Conservation (phyloP, 2,797 vertebrate genomes). For the Phoebastria nigripes region DNA sequence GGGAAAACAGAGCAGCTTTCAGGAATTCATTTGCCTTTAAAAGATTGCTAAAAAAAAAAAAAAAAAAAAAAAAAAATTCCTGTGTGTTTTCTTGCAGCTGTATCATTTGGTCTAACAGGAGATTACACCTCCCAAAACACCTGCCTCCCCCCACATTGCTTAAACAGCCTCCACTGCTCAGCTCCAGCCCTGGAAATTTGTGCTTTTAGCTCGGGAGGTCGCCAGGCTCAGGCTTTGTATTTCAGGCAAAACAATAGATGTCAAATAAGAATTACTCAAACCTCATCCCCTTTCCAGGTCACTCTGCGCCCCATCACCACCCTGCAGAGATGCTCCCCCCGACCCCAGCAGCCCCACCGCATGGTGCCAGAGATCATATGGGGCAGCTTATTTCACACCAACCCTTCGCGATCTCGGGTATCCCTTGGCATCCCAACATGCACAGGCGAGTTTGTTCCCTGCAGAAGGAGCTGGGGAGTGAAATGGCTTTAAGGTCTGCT, state of each 20-base stretch:
- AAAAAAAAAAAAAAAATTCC: too few relatives aligned
- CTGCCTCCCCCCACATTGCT: neutral
- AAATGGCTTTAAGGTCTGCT: neutral
- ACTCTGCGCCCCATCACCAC: neutral
- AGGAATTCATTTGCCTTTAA: neutral
- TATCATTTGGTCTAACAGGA: neutral
- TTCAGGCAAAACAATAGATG: neutral
- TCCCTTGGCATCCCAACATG: accelerated
- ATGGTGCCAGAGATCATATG: accelerated
- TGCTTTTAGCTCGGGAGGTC: neutral
- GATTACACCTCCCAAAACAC: neutral
- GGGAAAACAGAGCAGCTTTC: neutral
- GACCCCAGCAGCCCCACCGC: neutral
- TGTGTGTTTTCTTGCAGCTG: neutral
- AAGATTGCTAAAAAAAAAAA: neutral
- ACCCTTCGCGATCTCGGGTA: accelerated
- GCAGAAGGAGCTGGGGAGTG: neutral
- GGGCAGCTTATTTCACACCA: neutral
- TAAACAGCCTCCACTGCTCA: neutral
- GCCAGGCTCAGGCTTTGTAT: neutral
- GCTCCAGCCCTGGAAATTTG: neutral
- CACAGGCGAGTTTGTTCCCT: neutral
- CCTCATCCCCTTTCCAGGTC: neutral
- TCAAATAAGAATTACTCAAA: neutral
- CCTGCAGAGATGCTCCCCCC: neutral